Evolutionary conservation across 2,888 invertebrate species (phyloP).

Genomic region (Vesta saturnalis): DNA sequence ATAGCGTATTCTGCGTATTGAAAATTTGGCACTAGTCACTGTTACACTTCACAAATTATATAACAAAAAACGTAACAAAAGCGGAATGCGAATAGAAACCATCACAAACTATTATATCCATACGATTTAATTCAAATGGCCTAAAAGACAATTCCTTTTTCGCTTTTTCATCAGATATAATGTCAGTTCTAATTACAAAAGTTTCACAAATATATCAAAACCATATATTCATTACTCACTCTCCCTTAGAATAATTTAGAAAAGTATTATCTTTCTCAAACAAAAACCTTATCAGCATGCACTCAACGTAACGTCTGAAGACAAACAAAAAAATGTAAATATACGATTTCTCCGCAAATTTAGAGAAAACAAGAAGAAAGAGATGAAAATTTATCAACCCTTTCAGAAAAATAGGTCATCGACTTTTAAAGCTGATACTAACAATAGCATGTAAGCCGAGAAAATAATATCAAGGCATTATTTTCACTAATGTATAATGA

Average conservation of each 20-base stretch:
- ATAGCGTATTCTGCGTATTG: too few relatives aligned
- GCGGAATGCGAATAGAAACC: not conserved
- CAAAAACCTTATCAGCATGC: not conserved
- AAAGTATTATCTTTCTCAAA: not conserved
- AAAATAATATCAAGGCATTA: too few relatives aligned
- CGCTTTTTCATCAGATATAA: too few relatives aligned
- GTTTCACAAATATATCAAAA: not conserved
- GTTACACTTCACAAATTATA: not conserved
- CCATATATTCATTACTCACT: too few relatives aligned
- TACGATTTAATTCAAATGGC: conserved; percentile 1
- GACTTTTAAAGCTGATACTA: too few relatives aligned
- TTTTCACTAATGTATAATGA: too few relatives aligned
- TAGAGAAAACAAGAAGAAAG: not conserved
- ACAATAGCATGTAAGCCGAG: too few relatives aligned
- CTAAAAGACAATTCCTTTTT: too few relatives aligned
- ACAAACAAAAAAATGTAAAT: not conserved
- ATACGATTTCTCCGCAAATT: not conserved
- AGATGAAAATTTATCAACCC: not conserved
- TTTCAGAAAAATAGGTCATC: too few relatives aligned
- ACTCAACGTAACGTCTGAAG: not conserved
- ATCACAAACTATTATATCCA: not conserved
- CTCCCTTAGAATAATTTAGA: not conserved
- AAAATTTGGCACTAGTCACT: too few relatives aligned
- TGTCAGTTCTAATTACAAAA: not conserved
- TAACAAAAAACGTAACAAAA: not conserved